Base-by-base conservation (phyloP, 2,888 invertebrate species). In the Mesoligia furuncula region DNA sequence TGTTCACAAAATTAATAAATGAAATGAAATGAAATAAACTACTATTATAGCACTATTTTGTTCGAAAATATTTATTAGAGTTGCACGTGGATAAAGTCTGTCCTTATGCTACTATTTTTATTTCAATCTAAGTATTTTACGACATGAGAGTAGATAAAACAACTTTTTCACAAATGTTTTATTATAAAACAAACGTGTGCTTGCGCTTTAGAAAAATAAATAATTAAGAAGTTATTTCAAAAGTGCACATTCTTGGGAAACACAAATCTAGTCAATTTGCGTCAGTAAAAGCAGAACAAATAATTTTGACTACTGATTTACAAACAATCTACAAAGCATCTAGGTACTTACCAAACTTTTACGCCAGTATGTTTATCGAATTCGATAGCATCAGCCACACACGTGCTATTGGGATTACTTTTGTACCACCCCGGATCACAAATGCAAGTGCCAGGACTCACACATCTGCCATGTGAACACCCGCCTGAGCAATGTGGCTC, bases 401-500 rank as follows among this genome's bases (percentile, higher is more conserved):
- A 80, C 3, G 64, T 79, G 24, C 42, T 36, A 20, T 65, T 79
- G 3, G 13, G 0, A n/a, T 45, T 15, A 45, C 65, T 83, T 69
- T 7, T 83, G 24, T 72, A 57, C 75, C 85, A 85, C 54, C 83
- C 85, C 0, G 57, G 36, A 67, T 75, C 48, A 66, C 84, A 84
- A 24, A 51, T 24, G 11, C 84, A 84, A 1, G 7, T 67, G 17
- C 54, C 72, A 20, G 84, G 84, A 39, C 45, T 70, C 17, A 64
- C 45, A 48, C 85, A 83, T 9, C 0, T 54, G 17, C 83, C 83
- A 69, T 84, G 66, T 20, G n/a, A 24, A 31, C 81, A 82, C 2
- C 78, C 78, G 27, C 8, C 42, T 1, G 70, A 67, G 57, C 83
- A 83, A 42, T 71, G 4, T 13, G 83, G 83, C 39, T 24, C 8